phyloP scores from a whole-genome alignment of 2,797 vertebrate species.

The Otus scops region DNA sequence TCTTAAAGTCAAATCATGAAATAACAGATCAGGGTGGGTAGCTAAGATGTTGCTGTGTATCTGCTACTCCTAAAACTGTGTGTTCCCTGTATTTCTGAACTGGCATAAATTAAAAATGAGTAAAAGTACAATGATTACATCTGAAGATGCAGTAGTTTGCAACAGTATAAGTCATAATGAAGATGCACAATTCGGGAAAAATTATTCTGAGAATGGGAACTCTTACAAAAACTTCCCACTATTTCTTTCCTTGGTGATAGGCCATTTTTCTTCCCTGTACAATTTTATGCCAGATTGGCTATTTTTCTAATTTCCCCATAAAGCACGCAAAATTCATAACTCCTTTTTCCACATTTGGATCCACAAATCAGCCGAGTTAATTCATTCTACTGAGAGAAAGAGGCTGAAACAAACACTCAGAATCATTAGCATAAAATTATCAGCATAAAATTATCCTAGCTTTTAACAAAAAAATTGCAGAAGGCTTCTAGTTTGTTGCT shows the following conservation, averaged over 20 bases:
- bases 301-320: constrained; percentile 33
- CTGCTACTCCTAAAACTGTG: neutral
- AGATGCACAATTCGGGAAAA: neutral
- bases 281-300: constrained; percentile 4
- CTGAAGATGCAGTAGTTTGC: constrained; percentile 14
- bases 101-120: neutral
- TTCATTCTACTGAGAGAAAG: neutral
- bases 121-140: neutral
- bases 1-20: neutral
- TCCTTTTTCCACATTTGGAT: neutral
- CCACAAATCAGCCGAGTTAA: neutral
- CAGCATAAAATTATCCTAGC: neutral
- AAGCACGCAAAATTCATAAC: neutral
- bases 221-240: constrained; percentile 25
- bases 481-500: neutral
- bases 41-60: neutral
- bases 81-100: neutral
- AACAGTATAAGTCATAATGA: neutral
- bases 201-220: constrained; percentile 1
- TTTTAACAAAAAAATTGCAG: neutral
- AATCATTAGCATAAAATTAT: constrained; percentile 6
- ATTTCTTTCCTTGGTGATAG: constrained; percentile 15
- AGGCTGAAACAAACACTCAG: neutral
- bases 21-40: neutral
- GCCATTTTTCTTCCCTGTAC: neutral